Conservation (phyloP, 2,888 invertebrate genomes). For the Drosophila subsilvestris region DNA sequence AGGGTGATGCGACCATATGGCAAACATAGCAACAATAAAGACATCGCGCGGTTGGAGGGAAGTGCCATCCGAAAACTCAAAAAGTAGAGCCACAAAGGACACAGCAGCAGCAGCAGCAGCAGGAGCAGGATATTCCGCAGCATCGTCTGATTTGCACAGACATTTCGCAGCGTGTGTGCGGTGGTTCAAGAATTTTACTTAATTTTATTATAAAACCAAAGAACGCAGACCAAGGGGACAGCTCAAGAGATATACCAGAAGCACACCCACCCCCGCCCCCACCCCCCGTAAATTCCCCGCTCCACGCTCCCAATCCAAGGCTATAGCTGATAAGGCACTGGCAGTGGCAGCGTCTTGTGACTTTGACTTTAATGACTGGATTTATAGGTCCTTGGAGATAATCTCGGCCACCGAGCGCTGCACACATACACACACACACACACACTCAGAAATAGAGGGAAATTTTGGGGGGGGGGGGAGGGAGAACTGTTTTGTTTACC, state of each 20-base stretch:
- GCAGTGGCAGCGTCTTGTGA: slow-evolving; percentile 79
- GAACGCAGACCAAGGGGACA: slow-evolving; percentile 10
- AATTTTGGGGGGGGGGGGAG: slow-evolving; percentile 14
- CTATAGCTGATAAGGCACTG: slow-evolving; percentile 66
- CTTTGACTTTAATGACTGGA: slow-evolving; percentile 84
- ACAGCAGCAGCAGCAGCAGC: neutral
- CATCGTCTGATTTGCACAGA: neutral
- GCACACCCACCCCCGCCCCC: slow-evolving; percentile 12
- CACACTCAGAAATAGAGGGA: slow-evolving; percentile 13
- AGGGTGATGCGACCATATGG: neutral
- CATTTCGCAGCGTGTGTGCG: slow-evolving; percentile 5
- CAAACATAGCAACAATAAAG: neutral
- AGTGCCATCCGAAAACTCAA: neutral
- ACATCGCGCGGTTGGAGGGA: neutral
- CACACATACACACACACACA: slow-evolving; percentile 33
- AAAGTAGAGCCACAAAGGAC: neutral
- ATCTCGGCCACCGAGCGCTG: slow-evolving; percentile 68
- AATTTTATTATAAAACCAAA: slow-evolving; percentile 71
- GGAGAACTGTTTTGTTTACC: slow-evolving; percentile 76
- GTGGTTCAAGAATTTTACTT: slow-evolving; percentile 50
- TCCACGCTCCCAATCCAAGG: neutral
- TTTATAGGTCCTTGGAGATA: slow-evolving; percentile 84
- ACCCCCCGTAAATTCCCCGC: neutral
- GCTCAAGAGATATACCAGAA: neutral
- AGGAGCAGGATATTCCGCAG: neutral